Conservation (phyloP, 2,888 invertebrate genomes). For the Piscicola geometra region DNA sequence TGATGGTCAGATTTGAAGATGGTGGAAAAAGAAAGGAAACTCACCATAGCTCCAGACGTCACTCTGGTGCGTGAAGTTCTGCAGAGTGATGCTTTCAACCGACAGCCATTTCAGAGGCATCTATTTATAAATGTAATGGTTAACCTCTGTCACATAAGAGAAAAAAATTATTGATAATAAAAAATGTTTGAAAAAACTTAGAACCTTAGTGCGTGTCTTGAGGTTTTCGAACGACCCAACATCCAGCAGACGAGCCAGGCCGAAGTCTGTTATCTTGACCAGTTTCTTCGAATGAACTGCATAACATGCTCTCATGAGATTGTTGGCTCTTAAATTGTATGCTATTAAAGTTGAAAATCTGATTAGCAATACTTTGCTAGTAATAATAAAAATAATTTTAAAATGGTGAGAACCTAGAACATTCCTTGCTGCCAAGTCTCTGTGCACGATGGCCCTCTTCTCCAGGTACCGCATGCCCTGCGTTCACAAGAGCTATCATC, state of each 20-base stretch:
- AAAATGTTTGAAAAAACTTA: no score
- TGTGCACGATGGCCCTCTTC: conserved; percentile 85
- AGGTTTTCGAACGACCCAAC: conserved; percentile 92
- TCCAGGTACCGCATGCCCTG: conserved; percentile 88
- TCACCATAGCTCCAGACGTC: conserved; percentile 70
- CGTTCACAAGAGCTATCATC: conserved; percentile 33
- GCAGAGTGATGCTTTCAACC: conserved; percentile 87
- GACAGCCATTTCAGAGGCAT: conserved; percentile 72
- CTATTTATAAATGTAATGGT: no score
- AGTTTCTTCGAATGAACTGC: conserved; percentile 55
- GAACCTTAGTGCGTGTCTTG: conserved; percentile 84
- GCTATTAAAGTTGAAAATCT: no score
- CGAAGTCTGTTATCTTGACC: conserved; percentile 96
- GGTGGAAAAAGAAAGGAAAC: no score
- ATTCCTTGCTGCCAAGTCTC: conserved; percentile 93
- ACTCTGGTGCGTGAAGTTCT: conserved; percentile 93
- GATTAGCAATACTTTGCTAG: no score
- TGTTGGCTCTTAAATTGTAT: no score
- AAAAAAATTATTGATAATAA: no score
- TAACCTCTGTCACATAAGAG: no score
- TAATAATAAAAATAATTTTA: no score
- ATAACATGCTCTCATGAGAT: no score
- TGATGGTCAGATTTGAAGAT: background rate
- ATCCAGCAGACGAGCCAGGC: conserved; percentile 88
- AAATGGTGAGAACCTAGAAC: conserved; percentile 74